These are phyloP conservation scores for Torymus tubicola DNA, from an alignment of 2,888 invertebrate species.

Conservation along the genomic window DNA sequence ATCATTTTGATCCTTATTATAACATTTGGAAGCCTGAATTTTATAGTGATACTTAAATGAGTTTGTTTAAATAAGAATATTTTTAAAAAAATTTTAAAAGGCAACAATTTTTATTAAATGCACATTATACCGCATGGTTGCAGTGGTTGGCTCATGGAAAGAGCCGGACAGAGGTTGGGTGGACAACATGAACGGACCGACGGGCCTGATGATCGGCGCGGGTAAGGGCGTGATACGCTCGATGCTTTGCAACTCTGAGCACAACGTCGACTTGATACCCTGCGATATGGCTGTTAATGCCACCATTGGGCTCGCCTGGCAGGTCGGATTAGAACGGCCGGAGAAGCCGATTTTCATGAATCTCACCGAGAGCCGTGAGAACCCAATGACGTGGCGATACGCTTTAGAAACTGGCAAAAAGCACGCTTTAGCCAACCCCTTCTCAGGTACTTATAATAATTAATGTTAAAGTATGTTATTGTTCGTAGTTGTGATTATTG, in stretches of 20 bases:
- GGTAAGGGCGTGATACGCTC: constrained; percentile 91
- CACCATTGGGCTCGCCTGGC: constrained; percentile 86
- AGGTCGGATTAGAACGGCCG: constrained; percentile 77
- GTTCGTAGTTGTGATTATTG: background rate
- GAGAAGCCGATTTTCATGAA: constrained; percentile 83
- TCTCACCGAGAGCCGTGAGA: constrained; percentile 85
- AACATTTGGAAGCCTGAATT: too few species aligned
- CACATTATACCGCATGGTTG: background rate
- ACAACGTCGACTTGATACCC: constrained; percentile 84
- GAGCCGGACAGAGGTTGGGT: constrained; percentile 93
- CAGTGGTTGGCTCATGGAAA: constrained; percentile 87
- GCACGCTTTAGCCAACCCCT: constrained; percentile 80
- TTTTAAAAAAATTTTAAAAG: background rate
- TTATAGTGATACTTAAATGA: too few species aligned
- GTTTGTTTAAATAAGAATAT: background rate
- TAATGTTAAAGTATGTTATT: background rate
- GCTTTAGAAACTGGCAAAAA: constrained; percentile 84
- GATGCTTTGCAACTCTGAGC: constrained; percentile 85
- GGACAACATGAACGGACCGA: constrained; percentile 93
- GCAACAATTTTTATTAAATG: background rate
- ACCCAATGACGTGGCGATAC: constrained; percentile 91
- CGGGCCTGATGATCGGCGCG: constrained; percentile 87
- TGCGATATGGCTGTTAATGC: constrained; percentile 90
- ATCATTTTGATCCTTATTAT: too few species aligned
- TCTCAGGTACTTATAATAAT: constrained; percentile 70